Evolutionary conservation across 1,140 invertebrate species (phyloP), one percentile per base, ranked within the genome.

Genomic region (Drosophila suzukii): DNA sequence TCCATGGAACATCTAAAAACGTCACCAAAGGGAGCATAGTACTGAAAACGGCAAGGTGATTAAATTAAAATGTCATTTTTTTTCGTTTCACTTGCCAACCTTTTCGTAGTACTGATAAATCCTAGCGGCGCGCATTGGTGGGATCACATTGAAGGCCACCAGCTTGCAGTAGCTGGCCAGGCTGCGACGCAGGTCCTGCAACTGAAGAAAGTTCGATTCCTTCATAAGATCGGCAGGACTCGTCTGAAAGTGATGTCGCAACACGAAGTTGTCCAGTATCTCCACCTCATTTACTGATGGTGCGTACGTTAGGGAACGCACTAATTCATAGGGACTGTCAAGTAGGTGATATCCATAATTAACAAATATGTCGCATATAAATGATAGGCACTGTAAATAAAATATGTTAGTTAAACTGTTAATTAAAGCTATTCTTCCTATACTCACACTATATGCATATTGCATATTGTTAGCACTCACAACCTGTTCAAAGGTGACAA

Each of bases 141-240:
- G 84, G 30, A 89, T 46, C 24, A 80, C 43, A 32, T 83, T 80
- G 0, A 70, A 46, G 12, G 66, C 62, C n/a, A 77, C 17, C 12
- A 88, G 39, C 32, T 88, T 88, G 11, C 73, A 57, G 46, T 89
- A 88, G 11, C 76, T 51, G 7, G 43, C 4, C 11, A 86, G 67
- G 0, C 79, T 27, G 8, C 36, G 34, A 0, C 83, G 75, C n/a
- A 46, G 76, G 13, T 6, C 32, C 10, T 73, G 59, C n/a, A 80
- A 32, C 2, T 43, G 20, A 0, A 15, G 10, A 3, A 49, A 66
- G 1, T 11, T 3, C 1, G 17, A 3, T 10, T 47, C 36, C 2
- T 46, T 11, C 2, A 39, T 7, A 13, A 85, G 15, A 20, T 60
- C 27, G 6, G 1, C 8, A 3, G 49, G 55, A 13, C 13, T 20